Conservation (phyloP, 2,113 vertebrate species). For the Carassius gibelio region DNA sequence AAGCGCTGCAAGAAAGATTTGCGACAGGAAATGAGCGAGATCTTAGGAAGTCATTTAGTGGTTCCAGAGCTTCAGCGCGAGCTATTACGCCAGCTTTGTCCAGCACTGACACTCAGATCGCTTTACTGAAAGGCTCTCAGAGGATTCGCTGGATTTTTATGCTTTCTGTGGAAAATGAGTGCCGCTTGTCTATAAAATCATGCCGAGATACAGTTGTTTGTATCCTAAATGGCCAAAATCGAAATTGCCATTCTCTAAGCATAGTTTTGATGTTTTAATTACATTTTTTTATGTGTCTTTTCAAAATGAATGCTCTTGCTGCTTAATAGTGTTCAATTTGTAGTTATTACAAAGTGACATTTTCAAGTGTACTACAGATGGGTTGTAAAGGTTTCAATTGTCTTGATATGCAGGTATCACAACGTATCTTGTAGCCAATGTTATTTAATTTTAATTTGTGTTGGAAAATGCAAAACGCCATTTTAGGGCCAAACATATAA, state of each 20-base stretch:
- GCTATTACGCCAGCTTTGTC: not conserved
- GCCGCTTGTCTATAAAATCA: not conserved
- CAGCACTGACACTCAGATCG: not conserved
- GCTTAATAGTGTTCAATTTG: not conserved
- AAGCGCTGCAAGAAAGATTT: slow-evolving; percentile 48
- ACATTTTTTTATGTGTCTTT: not conserved
- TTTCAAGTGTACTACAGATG: not conserved
- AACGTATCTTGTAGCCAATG: not conserved
- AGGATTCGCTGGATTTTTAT: slow-evolving; percentile 1
- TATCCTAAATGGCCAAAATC: not conserved
- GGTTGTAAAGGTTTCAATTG: not conserved
- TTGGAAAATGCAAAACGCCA: not conserved
- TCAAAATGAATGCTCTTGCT: not conserved
- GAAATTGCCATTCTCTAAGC: not conserved
- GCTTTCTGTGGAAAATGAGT: not conserved
- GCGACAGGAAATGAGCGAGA: slow-evolving; percentile 42
- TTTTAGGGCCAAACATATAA: not conserved
- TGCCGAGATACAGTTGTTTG: not conserved
- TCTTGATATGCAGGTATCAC: too few species aligned
- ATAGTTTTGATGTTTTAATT: too few species aligned
- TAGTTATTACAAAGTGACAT: not conserved
- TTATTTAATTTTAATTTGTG: not conserved
- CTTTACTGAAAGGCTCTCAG: not conserved
- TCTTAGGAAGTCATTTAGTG: slow-evolving; percentile 45
- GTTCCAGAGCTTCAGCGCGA: slow-evolving; percentile 33